Base-by-base conservation (phyloP, 2,888 invertebrate species). In the Leptinotarsa peninsularis region DNA sequence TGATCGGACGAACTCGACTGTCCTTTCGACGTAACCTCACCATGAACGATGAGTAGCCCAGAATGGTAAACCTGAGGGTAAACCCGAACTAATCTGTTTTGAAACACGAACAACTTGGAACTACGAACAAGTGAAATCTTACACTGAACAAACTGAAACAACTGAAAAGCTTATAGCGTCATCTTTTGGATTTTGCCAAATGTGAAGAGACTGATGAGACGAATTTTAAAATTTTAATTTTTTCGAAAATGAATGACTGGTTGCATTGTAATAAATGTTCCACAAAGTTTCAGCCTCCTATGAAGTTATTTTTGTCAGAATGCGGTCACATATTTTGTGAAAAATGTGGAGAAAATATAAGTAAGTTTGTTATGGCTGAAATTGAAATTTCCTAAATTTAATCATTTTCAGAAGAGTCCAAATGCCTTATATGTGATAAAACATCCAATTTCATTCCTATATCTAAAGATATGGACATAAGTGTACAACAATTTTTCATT, bases 251-350 rank as follows among this genome's bases (percentile, higher is more conserved):
- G 80, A 76, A 70, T 27, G 78, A 85, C 49, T 88, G 87, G 87
- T 74, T 88, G 18, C 86, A 87, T 83, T 88, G 88, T 76, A 88
- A 88, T 82, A 86, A 83, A 74, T 88, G 88, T 82, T 85, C 78
- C 18, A 21, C 75, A 27, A 82, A 81, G 69, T 82, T 77, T 73
- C 75, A 81, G 50, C 49, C 79, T 4, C 78, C 79, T 63, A 23
- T 83, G 49, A 84, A 85, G 73, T 85, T 85, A 75, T 85, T 81
- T 73, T 72, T 88, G 50, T 83, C 85, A 4, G 86, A 84, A 78
- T 88, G 88, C 75, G 86, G 87, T 4, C 87, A 88, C 78, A 79
- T 87, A 71, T 81, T 84, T 74, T 88, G 88, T 74, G 81, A 84
- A 67, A 83, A 80, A 78, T 88, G 88, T 76, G 76, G 80, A 17